Percentiles rank a stretch among this genome's conserved stretches.
Conservation (phyloP, 2,113 vertebrate species). For the Paracanthobrama guichenoti region DNA sequence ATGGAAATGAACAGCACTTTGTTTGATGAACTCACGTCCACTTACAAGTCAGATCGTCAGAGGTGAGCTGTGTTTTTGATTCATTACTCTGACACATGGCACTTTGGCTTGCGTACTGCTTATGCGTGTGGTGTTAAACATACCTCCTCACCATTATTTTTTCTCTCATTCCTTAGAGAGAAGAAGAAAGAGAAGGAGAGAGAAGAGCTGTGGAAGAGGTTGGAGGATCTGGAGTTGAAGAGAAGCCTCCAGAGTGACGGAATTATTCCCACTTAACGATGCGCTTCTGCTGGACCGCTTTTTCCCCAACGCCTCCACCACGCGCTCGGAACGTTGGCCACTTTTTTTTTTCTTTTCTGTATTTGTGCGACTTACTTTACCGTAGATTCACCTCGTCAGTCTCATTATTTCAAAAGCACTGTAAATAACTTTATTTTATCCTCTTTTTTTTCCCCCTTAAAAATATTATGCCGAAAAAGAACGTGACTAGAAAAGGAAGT, state of each 20-base stretch:
- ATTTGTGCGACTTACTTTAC: slow-evolving; percentile 96
- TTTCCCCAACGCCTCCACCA: slow-evolving; percentile 36
- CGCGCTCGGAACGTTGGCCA: slow-evolving; percentile 41
- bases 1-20: slow-evolving; percentile 99
- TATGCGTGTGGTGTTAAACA: too few relatives aligned
- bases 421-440: slow-evolving; percentile 92
- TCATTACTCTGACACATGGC: background rate
- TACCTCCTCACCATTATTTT: background rate
- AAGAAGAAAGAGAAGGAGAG: slow-evolving; percentile 99
- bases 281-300: slow-evolving; percentile 52
- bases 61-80: slow-evolving; percentile 78
- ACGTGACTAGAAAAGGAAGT: slow-evolving; percentile 78
- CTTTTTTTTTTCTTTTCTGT: slow-evolving; percentile 77
- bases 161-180: slow-evolving; percentile 77
- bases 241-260: slow-evolving; percentile 94
- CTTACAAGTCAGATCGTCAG: slow-evolving; percentile 99
- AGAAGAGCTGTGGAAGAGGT: slow-evolving; percentile 98
- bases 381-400: slow-evolving; percentile 97
- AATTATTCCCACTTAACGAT: slow-evolving; percentile 97
- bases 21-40: slow-evolving; percentile 98
- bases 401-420: slow-evolving; percentile 99
- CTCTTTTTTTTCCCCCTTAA: slow-evolving; percentile 66
- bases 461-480: slow-evolving; percentile 78
- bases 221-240: slow-evolving; percentile 99
- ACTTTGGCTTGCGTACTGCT: background rate